Percentiles rank a stretch among this genome's conserved stretches.
phyloP scores from a whole-genome alignment of 2,888 invertebrate genomes.

The Rhyacophila evoluta region DNA sequence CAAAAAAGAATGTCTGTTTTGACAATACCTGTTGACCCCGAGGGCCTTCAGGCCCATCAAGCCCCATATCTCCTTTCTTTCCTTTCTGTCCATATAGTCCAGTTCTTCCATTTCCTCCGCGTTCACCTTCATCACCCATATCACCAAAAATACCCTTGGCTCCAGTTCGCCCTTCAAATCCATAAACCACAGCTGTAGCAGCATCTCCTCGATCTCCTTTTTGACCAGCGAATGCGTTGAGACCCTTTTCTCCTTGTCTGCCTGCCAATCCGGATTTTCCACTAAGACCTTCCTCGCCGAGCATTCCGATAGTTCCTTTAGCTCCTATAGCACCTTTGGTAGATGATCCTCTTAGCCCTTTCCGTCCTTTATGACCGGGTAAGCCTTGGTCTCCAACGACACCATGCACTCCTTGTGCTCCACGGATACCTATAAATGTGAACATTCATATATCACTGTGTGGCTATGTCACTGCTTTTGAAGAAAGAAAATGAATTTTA shows the following conservation, averaged over 20 bases:
- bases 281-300: constrained; percentile 73
- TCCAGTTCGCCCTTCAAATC: constrained; percentile 63
- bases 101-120: constrained; percentile 64
- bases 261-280: constrained; percentile 74
- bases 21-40: constrained; percentile 68
- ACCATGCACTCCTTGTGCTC: constrained; percentile 37
- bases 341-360: constrained; percentile 66
- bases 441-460: too few relatives aligned
- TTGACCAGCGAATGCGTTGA: constrained; percentile 62
- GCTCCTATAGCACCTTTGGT: constrained; percentile 70
- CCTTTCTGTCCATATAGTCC: constrained; percentile 65
- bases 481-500: too few relatives aligned
- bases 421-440: constrained; percentile 39
- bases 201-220: constrained; percentile 69
- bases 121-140: constrained; percentile 60
- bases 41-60: constrained; percentile 66
- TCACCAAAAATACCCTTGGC: constrained; percentile 59
- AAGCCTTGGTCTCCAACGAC: constrained; percentile 63
- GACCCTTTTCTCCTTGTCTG: constrained; percentile 64
- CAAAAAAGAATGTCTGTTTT: too few relatives aligned
- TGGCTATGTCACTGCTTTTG: too few relatives aligned
- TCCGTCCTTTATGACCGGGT: constrained; percentile 61
- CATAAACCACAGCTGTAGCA: constrained; percentile 66
- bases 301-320: constrained; percentile 77
- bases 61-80: constrained; percentile 54